Base-by-base conservation (phyloP, 2,888 invertebrate species). In the Callyntrura guangdongensis region DNA sequence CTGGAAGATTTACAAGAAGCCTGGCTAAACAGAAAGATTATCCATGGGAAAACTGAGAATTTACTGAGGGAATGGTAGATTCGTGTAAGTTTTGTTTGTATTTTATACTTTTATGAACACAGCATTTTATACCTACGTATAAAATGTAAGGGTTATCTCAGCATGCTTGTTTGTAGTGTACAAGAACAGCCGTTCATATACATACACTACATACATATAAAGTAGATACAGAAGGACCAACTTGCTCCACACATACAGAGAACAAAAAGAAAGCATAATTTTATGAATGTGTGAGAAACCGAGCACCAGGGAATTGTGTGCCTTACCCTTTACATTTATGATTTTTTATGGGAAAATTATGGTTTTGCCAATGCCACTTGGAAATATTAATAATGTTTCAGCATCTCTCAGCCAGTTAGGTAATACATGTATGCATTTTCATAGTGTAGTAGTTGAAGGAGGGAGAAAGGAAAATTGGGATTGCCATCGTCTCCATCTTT, bases 301-400 rank as follows among this genome's bases (percentile, higher is more conserved):
- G 61, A 84, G 67, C 84, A 89, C 84, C 72, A 74, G 89, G 89
- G 84, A 84, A 89, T 79, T 89, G 67, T 84, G 67, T 84, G 56
- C 27, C 59, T 84, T 49, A 89, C 84, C 77, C 89, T 79, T 84
- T 84, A 27, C 84, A 84, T 77, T 83, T 89, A 83, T 69, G 83
- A 83, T 83, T 56, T 82, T 88, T 89, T 72, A 89, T 89, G 83
- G 89, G 61, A 89, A 89, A 89, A 89, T 89, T 89, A 89, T 89
- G 83, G 83, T 83, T 89, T 89, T 84, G 83, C 89, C 88, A 88
- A 82, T 82, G 67, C 74, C 88, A 88, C 72, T 81, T 88, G 81
- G 82, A 53, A 82, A 88, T 88, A 82, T 82, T 88, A 88, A 59
- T 88, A 88, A 88, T 88, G 82, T 69, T 82, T 64, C 49, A 74